Conservation (phyloP, 1,140 invertebrate species). For the Ceratosolen solmsi region DNA sequence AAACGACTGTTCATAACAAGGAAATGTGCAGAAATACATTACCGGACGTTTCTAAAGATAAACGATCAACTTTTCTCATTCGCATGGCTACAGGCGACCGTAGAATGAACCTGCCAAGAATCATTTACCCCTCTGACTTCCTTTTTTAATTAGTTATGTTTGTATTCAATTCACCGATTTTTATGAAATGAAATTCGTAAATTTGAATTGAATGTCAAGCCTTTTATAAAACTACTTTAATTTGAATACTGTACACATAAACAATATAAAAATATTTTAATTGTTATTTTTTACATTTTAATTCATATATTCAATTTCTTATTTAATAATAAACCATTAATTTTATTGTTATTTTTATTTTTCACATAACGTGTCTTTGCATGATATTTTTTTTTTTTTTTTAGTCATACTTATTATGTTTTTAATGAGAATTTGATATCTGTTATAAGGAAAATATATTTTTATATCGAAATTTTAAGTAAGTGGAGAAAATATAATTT, state of each 20-base stretch:
- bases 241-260: background rate
- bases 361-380: background rate
- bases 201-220: background rate
- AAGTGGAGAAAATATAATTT: background rate
- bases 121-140: conserved; percentile 56
- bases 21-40: conserved; percentile 66
- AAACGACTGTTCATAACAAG: conserved; percentile 66
- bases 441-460: background rate
- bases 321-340: background rate
- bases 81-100: conserved; percentile 50
- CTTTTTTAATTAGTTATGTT: conserved; percentile 62
- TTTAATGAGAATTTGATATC: no score
- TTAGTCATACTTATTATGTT: background rate
- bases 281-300: background rate
- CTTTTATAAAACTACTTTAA: background rate
- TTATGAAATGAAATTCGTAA: background rate
- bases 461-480: background rate
- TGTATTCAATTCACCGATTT: conserved; percentile 33
- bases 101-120: conserved; percentile 62
- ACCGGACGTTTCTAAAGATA: conserved; percentile 65
- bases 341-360: no score
- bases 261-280: background rate
- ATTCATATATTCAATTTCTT: background rate
- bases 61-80: conserved; percentile 61
- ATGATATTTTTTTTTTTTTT: background rate